Percentiles rank a stretch among this genome's conserved stretches.
phyloP scores from a whole-genome alignment of 2,113 vertebrate species.

The Crocuta crocuta region DNA sequence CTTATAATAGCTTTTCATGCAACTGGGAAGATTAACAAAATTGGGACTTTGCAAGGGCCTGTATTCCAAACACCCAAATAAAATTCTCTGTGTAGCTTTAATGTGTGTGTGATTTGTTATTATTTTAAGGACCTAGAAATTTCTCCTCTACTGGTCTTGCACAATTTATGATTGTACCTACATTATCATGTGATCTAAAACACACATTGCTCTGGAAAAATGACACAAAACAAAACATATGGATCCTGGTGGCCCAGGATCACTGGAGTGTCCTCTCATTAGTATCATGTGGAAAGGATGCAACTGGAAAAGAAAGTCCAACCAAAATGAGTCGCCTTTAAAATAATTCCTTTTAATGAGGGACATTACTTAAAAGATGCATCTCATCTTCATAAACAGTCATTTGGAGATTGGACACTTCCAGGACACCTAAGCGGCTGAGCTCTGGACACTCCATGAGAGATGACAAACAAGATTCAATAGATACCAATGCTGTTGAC shows the following conservation, averaged over 20 bases:
- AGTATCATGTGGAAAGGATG: not conserved
- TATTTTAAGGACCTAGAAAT: not conserved
- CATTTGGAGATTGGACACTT: not conserved
- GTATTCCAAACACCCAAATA: not conserved
- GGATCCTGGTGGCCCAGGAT: not conserved
- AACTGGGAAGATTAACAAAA: not conserved
- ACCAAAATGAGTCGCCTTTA: not conserved
- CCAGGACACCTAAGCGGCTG: not conserved
- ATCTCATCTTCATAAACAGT: not conserved
- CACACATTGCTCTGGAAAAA: not conserved
- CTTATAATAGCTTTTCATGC: not conserved
- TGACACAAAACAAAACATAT: not conserved
- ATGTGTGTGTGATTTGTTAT: not conserved
- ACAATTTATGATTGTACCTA: not conserved
- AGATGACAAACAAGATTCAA: not conserved
- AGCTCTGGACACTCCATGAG: not conserved
- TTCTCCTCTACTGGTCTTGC: not conserved
- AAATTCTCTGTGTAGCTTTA: not conserved
- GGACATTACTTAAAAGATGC: not conserved
- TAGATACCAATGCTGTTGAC: rapidly evolving
- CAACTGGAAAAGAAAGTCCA: not conserved
- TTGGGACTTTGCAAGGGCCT: not conserved
- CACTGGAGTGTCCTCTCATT: not conserved
- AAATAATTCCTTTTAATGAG: not conserved
- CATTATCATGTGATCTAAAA: not conserved